A percentile compares a stretch with the other conserved stretches of the same genome.
These are phyloP conservation scores for Hydrozoanthus gracilis DNA, from an alignment of 92 coral and sea anemone genomes.

Conservation along the genomic window DNA sequence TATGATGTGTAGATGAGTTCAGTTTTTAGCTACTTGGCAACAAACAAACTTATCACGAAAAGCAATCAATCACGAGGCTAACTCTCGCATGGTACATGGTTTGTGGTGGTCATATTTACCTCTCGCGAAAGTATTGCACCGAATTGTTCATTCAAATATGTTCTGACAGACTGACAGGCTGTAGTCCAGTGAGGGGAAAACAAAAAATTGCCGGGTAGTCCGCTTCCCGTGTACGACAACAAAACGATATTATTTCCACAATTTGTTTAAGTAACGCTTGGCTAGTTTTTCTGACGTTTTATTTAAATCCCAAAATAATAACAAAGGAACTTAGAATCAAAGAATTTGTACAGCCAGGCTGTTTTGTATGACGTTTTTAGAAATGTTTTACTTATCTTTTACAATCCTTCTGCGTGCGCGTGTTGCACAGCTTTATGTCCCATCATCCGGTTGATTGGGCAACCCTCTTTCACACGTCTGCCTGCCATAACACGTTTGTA, in stretches of 20 bases:
- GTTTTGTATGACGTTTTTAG: neutral
- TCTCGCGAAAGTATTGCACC: constrained; percentile 17
- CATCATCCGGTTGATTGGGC: constrained; percentile 50
- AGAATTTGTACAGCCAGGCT: constrained; percentile 21
- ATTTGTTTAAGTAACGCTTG: constrained; percentile 17
- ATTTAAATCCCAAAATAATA: constrained; percentile 26
- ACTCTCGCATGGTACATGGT: constrained; percentile 10
- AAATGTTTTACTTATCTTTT: constrained; percentile 31
- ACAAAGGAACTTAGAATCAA: constrained; percentile 26
- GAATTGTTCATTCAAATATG: constrained; percentile 17
- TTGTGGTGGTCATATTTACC: constrained; percentile 25
- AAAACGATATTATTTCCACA: constrained; percentile 22
- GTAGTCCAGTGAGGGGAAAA: constrained; percentile 27
- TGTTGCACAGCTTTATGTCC: constrained; percentile 60
- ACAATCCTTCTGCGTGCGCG: constrained; percentile 50
- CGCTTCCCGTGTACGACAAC: constrained; percentile 1
- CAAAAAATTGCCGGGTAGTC: constrained; percentile 33
- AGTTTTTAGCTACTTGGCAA: constrained; percentile 25
- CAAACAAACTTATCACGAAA: constrained; percentile 27
- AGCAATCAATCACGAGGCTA: constrained; percentile 24
- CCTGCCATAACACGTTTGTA: constrained; percentile 61
- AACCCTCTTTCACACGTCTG: constrained; percentile 51
- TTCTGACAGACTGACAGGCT: constrained; percentile 27
- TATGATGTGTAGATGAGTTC: constrained; percentile 8
- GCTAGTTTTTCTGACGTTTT: constrained; percentile 25